Evolutionary conservation across 2,797 vertebrate genomes (phyloP).

Genomic region (Lepilemur septentrionalis): DNA sequence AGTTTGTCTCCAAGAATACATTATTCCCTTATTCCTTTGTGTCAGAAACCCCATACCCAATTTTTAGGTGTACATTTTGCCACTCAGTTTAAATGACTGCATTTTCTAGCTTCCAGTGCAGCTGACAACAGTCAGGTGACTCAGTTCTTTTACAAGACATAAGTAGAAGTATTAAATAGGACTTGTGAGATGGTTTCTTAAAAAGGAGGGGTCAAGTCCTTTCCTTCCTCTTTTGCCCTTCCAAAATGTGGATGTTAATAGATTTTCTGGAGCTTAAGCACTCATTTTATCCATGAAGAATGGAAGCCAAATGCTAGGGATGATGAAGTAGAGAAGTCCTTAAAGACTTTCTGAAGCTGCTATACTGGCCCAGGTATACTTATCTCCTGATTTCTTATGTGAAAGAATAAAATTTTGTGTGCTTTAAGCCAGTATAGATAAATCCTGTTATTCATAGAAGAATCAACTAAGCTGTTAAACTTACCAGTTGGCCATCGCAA

Average conservation of each 20-base stretch:
- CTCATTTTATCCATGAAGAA: background rate
- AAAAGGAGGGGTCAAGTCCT: background rate
- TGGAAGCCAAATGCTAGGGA: background rate
- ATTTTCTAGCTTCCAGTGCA: background rate
- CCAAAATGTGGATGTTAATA: background rate
- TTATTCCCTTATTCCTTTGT: background rate
- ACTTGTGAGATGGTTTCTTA: background rate
- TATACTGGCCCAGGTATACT: background rate
- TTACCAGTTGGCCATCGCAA: background rate
- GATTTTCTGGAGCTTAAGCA: background rate
- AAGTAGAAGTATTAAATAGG: constrained; percentile 28
- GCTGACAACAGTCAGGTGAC: background rate
- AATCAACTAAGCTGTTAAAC: background rate
- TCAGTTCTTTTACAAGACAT: background rate
- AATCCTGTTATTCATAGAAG: background rate
- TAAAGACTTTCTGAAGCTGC: background rate
- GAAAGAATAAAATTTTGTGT: constrained; percentile 20
- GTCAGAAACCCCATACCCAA: background rate
- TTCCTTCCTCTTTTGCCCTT: background rate
- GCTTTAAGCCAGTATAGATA: background rate
- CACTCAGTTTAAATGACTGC: background rate
- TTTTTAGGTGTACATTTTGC: background rate
- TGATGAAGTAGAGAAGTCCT: background rate
- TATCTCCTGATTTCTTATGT: background rate
- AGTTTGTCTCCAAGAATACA: background rate